phyloP scores from a whole-genome alignment of 2,797 vertebrate species.

The Pangasius djambal region DNA sequence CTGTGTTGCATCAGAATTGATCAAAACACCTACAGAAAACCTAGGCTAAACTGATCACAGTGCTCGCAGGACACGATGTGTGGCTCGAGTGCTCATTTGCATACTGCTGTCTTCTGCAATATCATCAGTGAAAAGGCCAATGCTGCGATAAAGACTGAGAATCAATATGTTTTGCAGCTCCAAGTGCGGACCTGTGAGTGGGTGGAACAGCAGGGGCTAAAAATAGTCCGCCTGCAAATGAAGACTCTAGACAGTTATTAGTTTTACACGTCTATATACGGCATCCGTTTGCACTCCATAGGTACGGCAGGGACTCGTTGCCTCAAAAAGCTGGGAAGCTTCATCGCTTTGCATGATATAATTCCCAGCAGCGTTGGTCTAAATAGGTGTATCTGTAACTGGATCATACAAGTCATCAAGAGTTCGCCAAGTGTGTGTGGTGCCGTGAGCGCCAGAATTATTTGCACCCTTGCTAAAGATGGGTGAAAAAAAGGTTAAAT shows the following conservation, averaged over 20 bases:
- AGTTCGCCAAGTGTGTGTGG: background rate
- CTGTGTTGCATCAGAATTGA: background rate
- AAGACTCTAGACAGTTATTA: slow-evolving; percentile 35
- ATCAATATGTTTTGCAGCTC: slow-evolving; percentile 11
- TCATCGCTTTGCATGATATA: background rate
- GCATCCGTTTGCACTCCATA: background rate
- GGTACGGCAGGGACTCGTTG: slow-evolving; percentile 4
- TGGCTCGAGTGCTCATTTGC: background rate
- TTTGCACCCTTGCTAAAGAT: too few species aligned
- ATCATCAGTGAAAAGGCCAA: background rate
- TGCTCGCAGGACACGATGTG: too few species aligned
- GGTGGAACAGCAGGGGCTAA: slow-evolving; percentile 23
- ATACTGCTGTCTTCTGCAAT: slow-evolving; percentile 1
- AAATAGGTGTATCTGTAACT: background rate
- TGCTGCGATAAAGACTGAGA: background rate
- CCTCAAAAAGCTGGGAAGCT: background rate
- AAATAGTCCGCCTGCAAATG: slow-evolving; percentile 32
- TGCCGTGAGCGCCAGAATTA: background rate
- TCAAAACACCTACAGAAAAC: background rate
- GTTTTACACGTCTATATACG: slow-evolving; percentile 24
- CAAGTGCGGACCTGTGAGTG: slow-evolving; percentile 8
- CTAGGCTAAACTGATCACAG: background rate
- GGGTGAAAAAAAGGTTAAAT: background rate
- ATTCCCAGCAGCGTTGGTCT: background rate
- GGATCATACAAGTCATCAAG: background rate